Percentiles rank a stretch among this genome's conserved stretches.
These are phyloP conservation scores for Ceraclea dissimilis DNA, from an alignment of 2,888 invertebrate genomes.

Conservation along the genomic window DNA sequence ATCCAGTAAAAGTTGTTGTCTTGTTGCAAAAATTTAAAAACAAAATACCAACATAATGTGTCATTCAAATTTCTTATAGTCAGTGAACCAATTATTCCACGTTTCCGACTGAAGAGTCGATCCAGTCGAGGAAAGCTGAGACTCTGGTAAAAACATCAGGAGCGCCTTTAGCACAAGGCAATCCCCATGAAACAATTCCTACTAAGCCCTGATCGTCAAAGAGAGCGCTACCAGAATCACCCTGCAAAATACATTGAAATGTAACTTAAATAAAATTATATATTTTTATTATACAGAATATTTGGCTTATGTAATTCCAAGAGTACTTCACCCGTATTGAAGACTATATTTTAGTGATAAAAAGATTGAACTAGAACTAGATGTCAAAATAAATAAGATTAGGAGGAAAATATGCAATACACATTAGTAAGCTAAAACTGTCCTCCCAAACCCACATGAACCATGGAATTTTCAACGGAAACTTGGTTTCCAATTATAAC, in stretches of 20 bases:
- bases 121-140: conserved; percentile 13
- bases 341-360: no score
- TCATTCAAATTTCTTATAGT: neutral
- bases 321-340: no score
- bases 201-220: conserved; percentile 13
- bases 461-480: no score
- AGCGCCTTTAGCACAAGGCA: conserved; percentile 16
- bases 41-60: no score
- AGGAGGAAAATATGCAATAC: no score
- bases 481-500: no score
- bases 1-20: no score
- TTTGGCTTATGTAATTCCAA: neutral
- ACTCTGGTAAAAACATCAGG: conserved; percentile 22
- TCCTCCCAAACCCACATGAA: no score
- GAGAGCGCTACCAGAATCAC: conserved; percentile 20
- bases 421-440: no score
- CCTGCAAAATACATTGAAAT: conserved; percentile 8
- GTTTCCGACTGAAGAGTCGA: neutral
- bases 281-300: neutral
- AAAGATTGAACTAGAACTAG: no score
- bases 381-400: no score
- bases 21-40: no score
- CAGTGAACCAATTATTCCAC: neutral
- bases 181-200: conserved; percentile 20
- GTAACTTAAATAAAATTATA: neutral